Percentiles rank a stretch among this genome's conserved stretches.
Conservation (phyloP, 2,797 vertebrate genomes). For the Chaenodraco wilsoni region DNA sequence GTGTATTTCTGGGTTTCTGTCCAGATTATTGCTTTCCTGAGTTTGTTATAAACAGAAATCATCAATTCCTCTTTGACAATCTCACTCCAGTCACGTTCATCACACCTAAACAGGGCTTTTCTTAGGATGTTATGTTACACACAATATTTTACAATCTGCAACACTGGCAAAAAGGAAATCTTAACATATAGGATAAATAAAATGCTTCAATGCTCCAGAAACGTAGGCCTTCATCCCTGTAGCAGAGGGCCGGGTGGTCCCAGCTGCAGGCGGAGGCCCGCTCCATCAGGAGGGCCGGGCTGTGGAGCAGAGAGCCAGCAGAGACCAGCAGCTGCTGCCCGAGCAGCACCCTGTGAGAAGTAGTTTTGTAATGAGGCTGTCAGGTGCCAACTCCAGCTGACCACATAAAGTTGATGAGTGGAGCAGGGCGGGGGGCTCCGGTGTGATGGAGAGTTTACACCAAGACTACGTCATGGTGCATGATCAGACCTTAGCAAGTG, state of each 20-base stretch:
- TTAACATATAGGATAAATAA: not conserved
- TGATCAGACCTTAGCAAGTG: no score
- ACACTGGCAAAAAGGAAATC: not conserved
- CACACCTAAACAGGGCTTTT: not conserved
- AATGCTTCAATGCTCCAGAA: not conserved
- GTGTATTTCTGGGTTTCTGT: no score
- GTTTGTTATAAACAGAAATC: not conserved
- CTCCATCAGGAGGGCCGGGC: constrained; percentile 28
- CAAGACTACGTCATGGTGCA: constrained; percentile 1
- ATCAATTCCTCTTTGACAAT: not conserved
- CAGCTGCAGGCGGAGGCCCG: constrained; percentile 45
- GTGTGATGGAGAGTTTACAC: constrained; percentile 24
- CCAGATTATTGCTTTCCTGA: no score
- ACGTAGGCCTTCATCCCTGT: constrained; percentile 24
- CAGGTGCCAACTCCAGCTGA: constrained; percentile 58
- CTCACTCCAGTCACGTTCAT: not conserved
- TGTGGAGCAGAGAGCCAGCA: constrained; percentile 28
- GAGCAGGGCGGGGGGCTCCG: constrained; percentile 23
- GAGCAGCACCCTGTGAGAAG: constrained; percentile 56
- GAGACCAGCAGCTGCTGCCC: constrained; percentile 61
- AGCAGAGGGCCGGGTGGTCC: constrained; percentile 24
- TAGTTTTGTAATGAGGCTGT: constrained; percentile 50
- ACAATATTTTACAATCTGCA: not conserved
- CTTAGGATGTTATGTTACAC: not conserved
- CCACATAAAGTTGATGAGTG: constrained; percentile 55